These are phyloP conservation scores for Promerops cafer DNA, from an alignment of 2,113 vertebrate species.

Conservation along the genomic window DNA sequence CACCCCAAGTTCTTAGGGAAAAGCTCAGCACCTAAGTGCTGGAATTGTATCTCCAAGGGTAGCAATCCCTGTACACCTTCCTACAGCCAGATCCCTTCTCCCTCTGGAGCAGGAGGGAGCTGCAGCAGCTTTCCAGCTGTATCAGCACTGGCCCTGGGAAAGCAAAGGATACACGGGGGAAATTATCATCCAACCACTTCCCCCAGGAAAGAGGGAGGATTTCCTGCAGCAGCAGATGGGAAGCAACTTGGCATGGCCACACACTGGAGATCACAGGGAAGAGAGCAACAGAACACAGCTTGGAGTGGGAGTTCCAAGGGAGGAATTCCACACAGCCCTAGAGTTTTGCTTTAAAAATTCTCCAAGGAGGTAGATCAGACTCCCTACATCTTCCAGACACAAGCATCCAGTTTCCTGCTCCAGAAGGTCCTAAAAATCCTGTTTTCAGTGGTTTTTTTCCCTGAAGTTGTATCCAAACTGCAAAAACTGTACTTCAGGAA, in stretches of 20 bases:
- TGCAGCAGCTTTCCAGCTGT: not conserved
- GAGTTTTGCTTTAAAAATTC: not conserved
- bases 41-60: not conserved
- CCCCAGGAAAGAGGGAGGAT: not conserved
- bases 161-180: not conserved
- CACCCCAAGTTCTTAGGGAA: not conserved
- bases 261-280: not conserved
- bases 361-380: not conserved
- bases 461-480: not conserved
- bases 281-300: not conserved
- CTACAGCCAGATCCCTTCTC: not conserved
- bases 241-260: not conserved
- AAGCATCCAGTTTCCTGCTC: not conserved
- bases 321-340: not conserved
- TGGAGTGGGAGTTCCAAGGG: not conserved
- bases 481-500: not conserved
- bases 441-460: not conserved
- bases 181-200: not conserved
- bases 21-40: rapidly evolving
- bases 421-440: not conserved
- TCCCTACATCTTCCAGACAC: not conserved
- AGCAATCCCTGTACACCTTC: not conserved
- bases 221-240: not conserved
- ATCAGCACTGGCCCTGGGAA: not conserved
- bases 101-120: not conserved